Base-by-base conservation (phyloP, 1,140 invertebrate species). In the Laupala kohalensis region DNA sequence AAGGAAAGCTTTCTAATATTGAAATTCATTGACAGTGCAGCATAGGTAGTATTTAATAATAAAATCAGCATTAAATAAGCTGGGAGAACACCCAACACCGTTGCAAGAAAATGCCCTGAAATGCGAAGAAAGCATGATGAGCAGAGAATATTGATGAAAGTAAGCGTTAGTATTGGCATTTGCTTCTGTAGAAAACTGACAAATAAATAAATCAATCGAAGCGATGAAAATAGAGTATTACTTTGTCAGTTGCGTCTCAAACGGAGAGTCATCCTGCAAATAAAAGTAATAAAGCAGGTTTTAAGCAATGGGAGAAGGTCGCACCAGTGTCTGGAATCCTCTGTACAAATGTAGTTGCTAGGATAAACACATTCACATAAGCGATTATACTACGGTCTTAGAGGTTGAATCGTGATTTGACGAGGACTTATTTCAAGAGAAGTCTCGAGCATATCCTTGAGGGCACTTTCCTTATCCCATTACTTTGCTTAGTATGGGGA, bases 391-490 rank as follows among this genome's bases (percentile, higher is more conserved):
- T n/a, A n/a, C n/a, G n/a, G n/a, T n/a, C n/a, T n/a, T n/a, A n/a
- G n/a, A n/a, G n/a, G n/a, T n/a, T n/a, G n/a, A n/a, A n/a, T n/a
- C n/a, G n/a, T n/a, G n/a, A n/a, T n/a, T n/a, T n/a, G n/a, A n/a
- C n/a, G n/a, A n/a, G n/a, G n/a, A n/a, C n/a, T n/a, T 66, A 5
- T 5, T 66, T 66, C 64, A 9, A n/a, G n/a, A n/a, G n/a, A n/a
- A n/a, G n/a, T n/a, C n/a, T n/a, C n/a, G n/a, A 28, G 26, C 62
- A 25, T 67, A 71, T 37, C 65, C 68, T 77, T 80, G 81, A 83
- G 83, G 82, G 82, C 82, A 80, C 82, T 85, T 86, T 85, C 84
- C 86, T 86, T 86, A 86, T 86, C 85, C 85, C 85, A 86, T 86
- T 83, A 86, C 85, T 73, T 74, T 23, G 29, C 29, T 30, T 28